Conservation (phyloP, 2,888 invertebrate species). For the Therioaphis trifolii region DNA sequence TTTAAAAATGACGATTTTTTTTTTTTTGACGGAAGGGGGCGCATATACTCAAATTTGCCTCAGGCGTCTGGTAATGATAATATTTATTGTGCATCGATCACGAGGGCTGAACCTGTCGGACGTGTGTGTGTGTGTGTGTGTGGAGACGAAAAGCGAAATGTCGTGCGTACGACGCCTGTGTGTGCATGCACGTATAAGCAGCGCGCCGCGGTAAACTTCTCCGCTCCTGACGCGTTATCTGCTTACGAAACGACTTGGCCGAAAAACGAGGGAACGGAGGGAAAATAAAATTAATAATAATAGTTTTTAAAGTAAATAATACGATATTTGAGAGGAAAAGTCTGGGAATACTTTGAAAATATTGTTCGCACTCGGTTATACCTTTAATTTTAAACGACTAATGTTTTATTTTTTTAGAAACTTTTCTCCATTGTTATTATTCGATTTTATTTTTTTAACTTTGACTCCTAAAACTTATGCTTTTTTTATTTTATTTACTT, state of each 20-base stretch:
- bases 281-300: constrained; percentile 43
- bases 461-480: constrained; percentile 39
- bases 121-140: no score
- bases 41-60: no score
- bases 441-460: constrained; percentile 17
- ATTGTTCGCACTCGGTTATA: constrained; percentile 27
- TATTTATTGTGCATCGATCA: neutral
- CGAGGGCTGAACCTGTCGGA: neutral
- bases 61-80: no score
- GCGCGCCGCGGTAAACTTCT: neutral
- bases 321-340: constrained; percentile 12
- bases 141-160: neutral
- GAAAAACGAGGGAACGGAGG: neutral
- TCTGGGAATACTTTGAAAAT: constrained; percentile 39
- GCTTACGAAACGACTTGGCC: neutral
- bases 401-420: constrained; percentile 45
- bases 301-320: constrained; percentile 45
- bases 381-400: constrained; percentile 46
- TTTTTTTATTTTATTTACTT: constrained; percentile 24
- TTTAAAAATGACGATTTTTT: no score
- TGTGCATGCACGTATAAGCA: neutral
- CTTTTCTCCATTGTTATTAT: constrained; percentile 39
- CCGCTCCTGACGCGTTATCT: neutral
- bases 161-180: neutral
- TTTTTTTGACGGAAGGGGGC: no score